These are phyloP conservation scores for Condylura cristata DNA, from an alignment of 2,113 vertebrate species.

Conservation along the genomic window DNA sequence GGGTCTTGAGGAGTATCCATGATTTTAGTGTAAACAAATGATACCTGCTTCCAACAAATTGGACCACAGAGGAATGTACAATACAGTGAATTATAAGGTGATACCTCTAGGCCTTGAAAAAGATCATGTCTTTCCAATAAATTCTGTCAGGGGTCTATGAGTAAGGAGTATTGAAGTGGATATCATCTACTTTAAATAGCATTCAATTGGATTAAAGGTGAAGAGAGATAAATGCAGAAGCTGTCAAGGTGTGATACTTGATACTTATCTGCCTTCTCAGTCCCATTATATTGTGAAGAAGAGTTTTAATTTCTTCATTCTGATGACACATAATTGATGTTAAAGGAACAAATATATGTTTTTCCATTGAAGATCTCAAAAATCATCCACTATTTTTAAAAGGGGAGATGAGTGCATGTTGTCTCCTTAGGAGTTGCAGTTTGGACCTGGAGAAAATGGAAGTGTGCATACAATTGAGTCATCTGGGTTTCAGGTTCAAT, in stretches of 20 bases:
- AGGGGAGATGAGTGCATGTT: background rate
- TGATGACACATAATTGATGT: background rate
- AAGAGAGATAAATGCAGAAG: background rate
- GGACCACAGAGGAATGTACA: background rate
- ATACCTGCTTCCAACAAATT: background rate
- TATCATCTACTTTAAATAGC: background rate
- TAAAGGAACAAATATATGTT: background rate
- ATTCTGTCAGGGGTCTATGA: background rate
- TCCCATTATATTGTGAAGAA: conserved; percentile 10
- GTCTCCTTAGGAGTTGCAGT: background rate
- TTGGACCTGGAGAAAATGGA: conserved; percentile 3
- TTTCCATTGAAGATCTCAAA: conserved; percentile 12
- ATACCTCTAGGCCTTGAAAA: background rate
- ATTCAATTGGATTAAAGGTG: background rate
- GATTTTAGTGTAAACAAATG: conserved; percentile 15
- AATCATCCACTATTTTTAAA: background rate
- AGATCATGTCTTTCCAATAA: conserved; percentile 1
- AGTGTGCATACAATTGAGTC: background rate
- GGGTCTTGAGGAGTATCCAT: background rate
- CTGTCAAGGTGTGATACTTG: background rate
- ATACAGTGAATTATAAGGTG: background rate
- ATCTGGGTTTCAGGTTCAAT: background rate
- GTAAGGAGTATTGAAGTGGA: background rate
- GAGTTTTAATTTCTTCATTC: conserved; percentile 24
- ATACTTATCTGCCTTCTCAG: background rate